A percentile compares a stretch with the other conserved stretches of the same genome.
Conservation (phyloP, 2,888 invertebrate species). For the Caenorhabditis sp. region DNA sequence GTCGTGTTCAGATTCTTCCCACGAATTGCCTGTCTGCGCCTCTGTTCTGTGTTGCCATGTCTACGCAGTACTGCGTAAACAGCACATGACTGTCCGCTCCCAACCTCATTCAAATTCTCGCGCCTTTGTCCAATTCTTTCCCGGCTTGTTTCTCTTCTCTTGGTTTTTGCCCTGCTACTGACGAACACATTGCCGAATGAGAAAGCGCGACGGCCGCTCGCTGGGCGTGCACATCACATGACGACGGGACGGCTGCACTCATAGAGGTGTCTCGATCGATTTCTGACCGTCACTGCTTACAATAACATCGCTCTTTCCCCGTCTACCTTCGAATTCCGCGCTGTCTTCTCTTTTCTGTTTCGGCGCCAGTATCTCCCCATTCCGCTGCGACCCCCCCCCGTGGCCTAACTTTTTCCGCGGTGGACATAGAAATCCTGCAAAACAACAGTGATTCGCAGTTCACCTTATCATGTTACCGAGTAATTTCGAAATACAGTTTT, state of each 20-base stretch:
- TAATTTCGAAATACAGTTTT: conserved; percentile 21
- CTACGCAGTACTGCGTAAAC: conserved; percentile 9
- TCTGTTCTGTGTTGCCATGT: conserved; percentile 25
- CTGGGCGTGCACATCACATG: conserved; percentile 10
- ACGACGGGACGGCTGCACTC: conserved; percentile 39
- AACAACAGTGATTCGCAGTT: neutral
- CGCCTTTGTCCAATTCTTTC: neutral
- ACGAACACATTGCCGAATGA: neutral
- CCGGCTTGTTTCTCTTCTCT: neutral
- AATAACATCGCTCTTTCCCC: conserved; percentile 2
- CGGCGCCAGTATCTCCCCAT: too few relatives aligned
- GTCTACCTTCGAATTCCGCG: neutral
- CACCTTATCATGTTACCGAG: conserved; percentile 28
- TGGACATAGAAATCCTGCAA: too few relatives aligned
- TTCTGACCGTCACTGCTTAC: conserved; percentile 21
- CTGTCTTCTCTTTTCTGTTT: neutral
- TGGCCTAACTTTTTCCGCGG: conserved; percentile 41
- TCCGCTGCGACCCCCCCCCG: too few relatives aligned
- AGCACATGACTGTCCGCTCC: conserved; percentile 20
- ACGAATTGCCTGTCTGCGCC: neutral
- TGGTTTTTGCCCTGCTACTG: neutral
- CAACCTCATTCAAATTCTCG: neutral
- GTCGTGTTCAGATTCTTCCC: too few relatives aligned
- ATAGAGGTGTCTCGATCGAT: conserved; percentile 48
- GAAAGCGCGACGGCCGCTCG: neutral